phyloP scores from a whole-genome alignment of 2,113 vertebrate species.

The Atrichornis clamosus region DNA sequence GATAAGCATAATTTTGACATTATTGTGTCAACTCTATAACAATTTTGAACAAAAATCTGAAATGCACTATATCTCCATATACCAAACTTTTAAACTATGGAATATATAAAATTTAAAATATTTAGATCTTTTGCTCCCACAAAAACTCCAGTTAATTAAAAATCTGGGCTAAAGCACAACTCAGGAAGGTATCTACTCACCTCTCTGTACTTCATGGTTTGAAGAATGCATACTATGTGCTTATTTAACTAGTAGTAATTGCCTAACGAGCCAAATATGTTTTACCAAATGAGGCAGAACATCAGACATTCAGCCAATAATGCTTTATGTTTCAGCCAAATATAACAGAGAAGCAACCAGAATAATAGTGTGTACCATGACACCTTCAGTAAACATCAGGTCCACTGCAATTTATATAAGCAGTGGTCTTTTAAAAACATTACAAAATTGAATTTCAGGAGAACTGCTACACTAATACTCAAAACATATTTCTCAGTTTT shows the following conservation, averaged over 20 bases:
- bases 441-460: conserved; percentile 22
- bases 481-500: conserved; percentile 34
- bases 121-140: background rate
- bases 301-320: background rate
- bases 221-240: background rate
- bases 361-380: background rate
- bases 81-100: fast-evolving
- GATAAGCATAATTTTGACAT: background rate
- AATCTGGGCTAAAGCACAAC: background rate
- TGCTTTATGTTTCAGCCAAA: background rate
- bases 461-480: conserved; percentile 18
- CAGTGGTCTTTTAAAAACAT: background rate
- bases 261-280: background rate
- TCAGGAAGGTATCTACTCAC: background rate
- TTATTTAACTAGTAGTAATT: background rate
- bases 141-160: background rate
- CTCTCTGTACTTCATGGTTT: background rate
- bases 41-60: background rate
- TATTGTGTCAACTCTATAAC: background rate
- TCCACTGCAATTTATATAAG: background rate
- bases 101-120: background rate
- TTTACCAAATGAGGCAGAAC: background rate
- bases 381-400: background rate
- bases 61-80: background rate
- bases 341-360: background rate